Evolutionary conservation across 2,888 invertebrate genomes (phyloP).

Genomic region (Gryllus longicercus): DNA sequence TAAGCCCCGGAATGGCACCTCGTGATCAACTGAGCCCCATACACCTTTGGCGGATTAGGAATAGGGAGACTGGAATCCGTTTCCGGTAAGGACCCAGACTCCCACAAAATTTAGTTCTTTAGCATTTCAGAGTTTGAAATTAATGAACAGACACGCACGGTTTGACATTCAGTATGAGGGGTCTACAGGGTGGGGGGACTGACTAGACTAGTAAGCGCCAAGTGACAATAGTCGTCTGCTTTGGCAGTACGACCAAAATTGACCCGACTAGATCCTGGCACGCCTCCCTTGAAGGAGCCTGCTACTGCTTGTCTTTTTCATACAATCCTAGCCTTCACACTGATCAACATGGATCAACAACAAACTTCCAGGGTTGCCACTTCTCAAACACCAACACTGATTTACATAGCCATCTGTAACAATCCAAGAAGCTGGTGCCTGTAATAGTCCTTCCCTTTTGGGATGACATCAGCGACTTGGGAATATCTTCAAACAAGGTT

Average conservation of each 20-base stretch:
- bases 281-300: slow-evolving; percentile 32
- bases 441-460: neutral
- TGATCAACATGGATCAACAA: slow-evolving; percentile 19
- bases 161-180: slow-evolving; percentile 44
- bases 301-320: slow-evolving; percentile 23
- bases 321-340: slow-evolving; percentile 5
- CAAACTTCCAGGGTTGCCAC: slow-evolving; percentile 29
- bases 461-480: slow-evolving; percentile 2
- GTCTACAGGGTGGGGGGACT: slow-evolving; percentile 42
- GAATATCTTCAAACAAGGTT: neutral
- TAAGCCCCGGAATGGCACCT: slow-evolving; percentile 50
- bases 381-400: slow-evolving; percentile 21
- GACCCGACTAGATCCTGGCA: slow-evolving; percentile 35
- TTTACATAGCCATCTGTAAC: slow-evolving; percentile 19
- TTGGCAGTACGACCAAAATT: neutral
- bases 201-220: slow-evolving; percentile 46
- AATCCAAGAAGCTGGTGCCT: neutral
- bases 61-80: slow-evolving; percentile 38
- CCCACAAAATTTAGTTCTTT: slow-evolving; percentile 40
- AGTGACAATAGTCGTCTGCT: slow-evolving; percentile 20
- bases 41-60: slow-evolving; percentile 50
- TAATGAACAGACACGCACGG: slow-evolving; percentile 36
- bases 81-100: slow-evolving; percentile 42
- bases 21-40: slow-evolving; percentile 57
- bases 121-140: slow-evolving; percentile 36